phyloP scores from a whole-genome alignment of 2,797 vertebrate genomes.

The Pipistrellus pygmaeus region DNA sequence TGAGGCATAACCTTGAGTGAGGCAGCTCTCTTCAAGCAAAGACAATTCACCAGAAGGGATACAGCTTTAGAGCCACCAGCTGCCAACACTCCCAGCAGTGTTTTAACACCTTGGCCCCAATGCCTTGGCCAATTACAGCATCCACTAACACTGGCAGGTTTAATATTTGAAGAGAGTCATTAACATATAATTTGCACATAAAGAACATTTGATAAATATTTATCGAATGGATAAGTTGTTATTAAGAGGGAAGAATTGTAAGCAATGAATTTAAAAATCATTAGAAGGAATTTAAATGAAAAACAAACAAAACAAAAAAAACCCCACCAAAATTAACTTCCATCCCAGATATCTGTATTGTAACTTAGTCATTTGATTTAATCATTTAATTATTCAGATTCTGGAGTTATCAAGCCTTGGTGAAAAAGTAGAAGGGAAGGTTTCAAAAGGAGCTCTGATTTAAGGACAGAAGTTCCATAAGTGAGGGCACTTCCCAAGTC shows the following conservation, averaged over 20 bases:
- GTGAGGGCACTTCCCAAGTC: not conserved
- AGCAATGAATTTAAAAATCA: constrained; percentile 7
- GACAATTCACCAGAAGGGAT: too few relatives aligned
- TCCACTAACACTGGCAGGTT: not conserved
- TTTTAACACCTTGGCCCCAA: not conserved
- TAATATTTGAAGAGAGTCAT: not conserved
- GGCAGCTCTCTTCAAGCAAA: not conserved
- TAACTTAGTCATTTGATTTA: not conserved
- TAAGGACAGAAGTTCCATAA: not conserved
- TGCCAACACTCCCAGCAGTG: not conserved
- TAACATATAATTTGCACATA: not conserved
- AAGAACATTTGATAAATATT: not conserved
- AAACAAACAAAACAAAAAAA: constrained; percentile 7
- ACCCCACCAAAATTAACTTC: not conserved
- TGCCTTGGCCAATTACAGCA: not conserved
- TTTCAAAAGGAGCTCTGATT: not conserved
- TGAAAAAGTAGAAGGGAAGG: not conserved
- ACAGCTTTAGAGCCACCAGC: not conserved
- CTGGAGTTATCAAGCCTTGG: not conserved
- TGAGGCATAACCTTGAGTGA: not conserved
- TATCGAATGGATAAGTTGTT: not conserved
- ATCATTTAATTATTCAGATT: constrained; percentile 5
- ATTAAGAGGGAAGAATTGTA: constrained; percentile 18
- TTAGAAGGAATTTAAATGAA: not conserved
- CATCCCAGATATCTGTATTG: not conserved